These are phyloP conservation scores for Archips crataeganus DNA, from an alignment of 2,888 invertebrate genomes.

Conservation along the genomic window DNA sequence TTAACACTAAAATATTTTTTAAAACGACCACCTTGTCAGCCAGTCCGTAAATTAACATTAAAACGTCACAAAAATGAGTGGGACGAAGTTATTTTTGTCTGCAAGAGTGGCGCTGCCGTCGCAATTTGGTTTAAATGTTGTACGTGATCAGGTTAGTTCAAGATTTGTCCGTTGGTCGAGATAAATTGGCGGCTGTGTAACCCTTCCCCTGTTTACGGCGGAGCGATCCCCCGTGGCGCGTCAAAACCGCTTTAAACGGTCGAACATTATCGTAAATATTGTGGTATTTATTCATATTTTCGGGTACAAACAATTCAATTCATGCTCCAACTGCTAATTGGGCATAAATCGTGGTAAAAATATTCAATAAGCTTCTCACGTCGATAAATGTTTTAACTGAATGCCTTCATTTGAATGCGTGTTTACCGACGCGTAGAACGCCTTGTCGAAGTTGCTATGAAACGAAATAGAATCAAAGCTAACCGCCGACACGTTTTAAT, in stretches of 20 bases:
- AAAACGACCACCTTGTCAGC: slow-evolving; percentile 77
- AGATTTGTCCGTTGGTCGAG: neutral
- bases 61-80: slow-evolving; percentile 33
- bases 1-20: slow-evolving; percentile 82
- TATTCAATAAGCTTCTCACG: slow-evolving; percentile 81
- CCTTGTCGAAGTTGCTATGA: slow-evolving; percentile 8
- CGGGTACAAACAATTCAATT: slow-evolving; percentile 84
- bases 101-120: slow-evolving; percentile 1
- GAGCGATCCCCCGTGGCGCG: slow-evolving; percentile 65
- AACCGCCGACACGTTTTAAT: neutral
- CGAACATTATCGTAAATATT: slow-evolving; percentile 85
- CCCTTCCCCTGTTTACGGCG: slow-evolving; percentile 69
- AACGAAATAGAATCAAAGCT: neutral
- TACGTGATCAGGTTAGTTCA: slow-evolving; percentile 8
- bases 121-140: neutral
- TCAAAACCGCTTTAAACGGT: slow-evolving; percentile 73
- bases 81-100: slow-evolving; percentile 16
- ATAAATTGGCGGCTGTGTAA: slow-evolving; percentile 50
- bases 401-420: slow-evolving; percentile 79
- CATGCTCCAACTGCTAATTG: slow-evolving; percentile 83
- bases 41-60: slow-evolving; percentile 72
- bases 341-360: slow-evolving; percentile 82
- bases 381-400: slow-evolving; percentile 78
- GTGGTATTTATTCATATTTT: slow-evolving; percentile 83
- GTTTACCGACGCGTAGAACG: slow-evolving; percentile 69